Conservation (phyloP, 2,888 invertebrate genomes). For the Hypolimnas misippus region DNA sequence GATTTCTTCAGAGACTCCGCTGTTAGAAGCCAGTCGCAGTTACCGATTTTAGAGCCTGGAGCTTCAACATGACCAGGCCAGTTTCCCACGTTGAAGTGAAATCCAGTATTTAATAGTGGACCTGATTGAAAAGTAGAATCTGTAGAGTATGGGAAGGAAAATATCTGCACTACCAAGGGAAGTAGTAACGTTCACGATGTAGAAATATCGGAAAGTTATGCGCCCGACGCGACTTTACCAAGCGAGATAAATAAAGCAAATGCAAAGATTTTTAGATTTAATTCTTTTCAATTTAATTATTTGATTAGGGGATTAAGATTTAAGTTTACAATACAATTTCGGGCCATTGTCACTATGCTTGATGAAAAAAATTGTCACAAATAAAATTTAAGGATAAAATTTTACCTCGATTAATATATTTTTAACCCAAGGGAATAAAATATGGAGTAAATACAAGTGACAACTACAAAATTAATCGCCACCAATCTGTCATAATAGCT, state of each 20-base stretch:
- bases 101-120: constrained; percentile 95
- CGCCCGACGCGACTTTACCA: no score
- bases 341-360: no score
- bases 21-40: constrained; percentile 94
- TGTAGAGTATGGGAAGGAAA: not conserved
- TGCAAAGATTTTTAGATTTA: no score
- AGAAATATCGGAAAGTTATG: constrained; percentile 8
- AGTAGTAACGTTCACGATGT: no score
- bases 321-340: no score
- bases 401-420: no score
- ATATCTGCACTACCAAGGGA: not conserved
- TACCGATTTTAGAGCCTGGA: constrained; percentile 92
- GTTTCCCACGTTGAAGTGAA: constrained; percentile 97
- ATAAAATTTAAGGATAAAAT: no score
- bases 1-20: constrained; percentile 91
- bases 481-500: constrained; percentile 24
- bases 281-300: no score
- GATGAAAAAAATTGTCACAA: no score
- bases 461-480: constrained; percentile 18
- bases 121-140: constrained; percentile 68
- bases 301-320: no score
- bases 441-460: no score
- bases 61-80: constrained; percentile 97
- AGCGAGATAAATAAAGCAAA: constrained; percentile 11
- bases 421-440: no score